Evolutionary conservation across 2,797 vertebrate species (phyloP).

Genomic region (Margarornis squamiger): DNA sequence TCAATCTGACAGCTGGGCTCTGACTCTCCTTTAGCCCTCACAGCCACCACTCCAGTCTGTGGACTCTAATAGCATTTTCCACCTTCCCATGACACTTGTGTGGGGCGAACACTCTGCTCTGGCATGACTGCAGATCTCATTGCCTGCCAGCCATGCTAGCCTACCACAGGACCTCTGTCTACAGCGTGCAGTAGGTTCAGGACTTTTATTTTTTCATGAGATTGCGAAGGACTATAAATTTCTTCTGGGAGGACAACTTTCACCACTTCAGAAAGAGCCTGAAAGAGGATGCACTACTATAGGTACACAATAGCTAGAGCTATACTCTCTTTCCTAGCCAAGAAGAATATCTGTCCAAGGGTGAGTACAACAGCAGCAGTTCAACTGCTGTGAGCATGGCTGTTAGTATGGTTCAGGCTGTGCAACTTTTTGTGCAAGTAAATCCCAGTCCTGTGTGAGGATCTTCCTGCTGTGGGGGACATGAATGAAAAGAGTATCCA

Average conservation of each 20-base stretch:
- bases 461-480: background rate
- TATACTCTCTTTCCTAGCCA: background rate
- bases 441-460: background rate
- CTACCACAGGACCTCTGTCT: background rate
- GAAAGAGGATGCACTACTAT: background rate
- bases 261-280: background rate
- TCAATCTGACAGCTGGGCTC: background rate
- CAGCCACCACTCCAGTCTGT: background rate
- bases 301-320: background rate
- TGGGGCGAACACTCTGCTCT: background rate
- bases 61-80: background rate
- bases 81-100: background rate
- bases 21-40: background rate
- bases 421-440: background rate
- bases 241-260: background rate
- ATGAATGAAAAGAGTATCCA: background rate
- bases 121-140: background rate
- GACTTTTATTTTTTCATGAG: background rate
- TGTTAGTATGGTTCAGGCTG: background rate
- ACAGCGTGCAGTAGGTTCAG: background rate
- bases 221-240: background rate
- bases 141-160: background rate
- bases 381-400: background rate
- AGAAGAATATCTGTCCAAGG: background rate
- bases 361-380: background rate